Conservation (phyloP, 2,888 invertebrate species). For the Steinernema hermaphroditum region DNA sequence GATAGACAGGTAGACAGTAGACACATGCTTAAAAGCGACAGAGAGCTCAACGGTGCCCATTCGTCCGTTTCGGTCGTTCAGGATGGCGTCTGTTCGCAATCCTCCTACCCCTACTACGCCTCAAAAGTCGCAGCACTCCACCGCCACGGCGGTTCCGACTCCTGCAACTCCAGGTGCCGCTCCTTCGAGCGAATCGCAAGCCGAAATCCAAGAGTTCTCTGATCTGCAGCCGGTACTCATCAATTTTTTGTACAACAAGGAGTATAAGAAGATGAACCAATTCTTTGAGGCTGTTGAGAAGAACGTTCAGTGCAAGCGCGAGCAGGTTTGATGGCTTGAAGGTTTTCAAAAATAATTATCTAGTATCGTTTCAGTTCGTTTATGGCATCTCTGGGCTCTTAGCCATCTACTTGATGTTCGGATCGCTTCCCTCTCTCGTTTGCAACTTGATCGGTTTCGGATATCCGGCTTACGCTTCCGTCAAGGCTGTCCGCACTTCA, state of each 20-base stretch:
- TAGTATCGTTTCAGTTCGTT: constrained; percentile 38
- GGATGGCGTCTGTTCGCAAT: constrained; percentile 20
- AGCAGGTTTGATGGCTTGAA: constrained; percentile 34
- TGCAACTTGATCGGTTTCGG: constrained; percentile 53
- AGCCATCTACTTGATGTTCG: constrained; percentile 45
- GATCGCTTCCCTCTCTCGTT: constrained; percentile 69
- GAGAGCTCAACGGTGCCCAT: neutral
- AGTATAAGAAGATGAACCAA: constrained; percentile 1
- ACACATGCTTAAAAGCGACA: neutral
- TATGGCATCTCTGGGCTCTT: constrained; percentile 40
- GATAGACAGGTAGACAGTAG: neutral
- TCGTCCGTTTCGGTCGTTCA: constrained; percentile 6
- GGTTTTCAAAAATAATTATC: neutral
- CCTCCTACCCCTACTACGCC: constrained; percentile 8
- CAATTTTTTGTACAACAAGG: constrained; percentile 34
- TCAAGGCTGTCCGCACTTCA: constrained; percentile 69
- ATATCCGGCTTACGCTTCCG: constrained; percentile 51
- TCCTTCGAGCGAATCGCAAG: neutral
- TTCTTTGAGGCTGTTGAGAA: constrained; percentile 29
- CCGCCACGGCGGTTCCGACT: neutral
- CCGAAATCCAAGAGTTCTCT: constrained; percentile 11
- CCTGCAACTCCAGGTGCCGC: neutral
- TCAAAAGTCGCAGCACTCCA: constrained; percentile 24
- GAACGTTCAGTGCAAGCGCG: constrained; percentile 36
- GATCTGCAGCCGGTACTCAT: constrained; percentile 30